Evolutionary conservation across 2,888 invertebrate species (phyloP).

Genomic region (Scaptomyza reducta): DNA sequence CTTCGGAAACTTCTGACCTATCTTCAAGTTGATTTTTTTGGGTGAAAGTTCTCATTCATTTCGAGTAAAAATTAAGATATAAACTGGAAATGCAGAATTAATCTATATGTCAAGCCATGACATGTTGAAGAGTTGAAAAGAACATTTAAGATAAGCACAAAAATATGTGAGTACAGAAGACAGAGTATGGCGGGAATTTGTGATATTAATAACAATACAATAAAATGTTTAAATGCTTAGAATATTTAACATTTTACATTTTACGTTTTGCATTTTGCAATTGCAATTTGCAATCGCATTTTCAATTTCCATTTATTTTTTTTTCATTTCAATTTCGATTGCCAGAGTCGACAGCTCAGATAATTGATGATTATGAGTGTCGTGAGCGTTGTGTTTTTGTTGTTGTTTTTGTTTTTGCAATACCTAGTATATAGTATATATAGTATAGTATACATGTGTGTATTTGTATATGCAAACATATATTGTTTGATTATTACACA

Average conservation of each 20-base stretch:
- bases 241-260: constrained; percentile 16
- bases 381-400: constrained; percentile 54
- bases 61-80: too few species aligned
- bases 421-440: constrained; percentile 19
- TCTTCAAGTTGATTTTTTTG: too few species aligned
- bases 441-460: not conserved
- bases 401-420: not conserved
- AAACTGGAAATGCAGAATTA: too few species aligned
- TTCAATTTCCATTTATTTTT: constrained; percentile 24
- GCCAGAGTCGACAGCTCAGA: constrained; percentile 59
- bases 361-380: constrained; percentile 77
- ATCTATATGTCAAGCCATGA: too few species aligned
- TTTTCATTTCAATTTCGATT: constrained; percentile 49
- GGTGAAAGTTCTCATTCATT: too few species aligned
- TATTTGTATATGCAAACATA: not conserved
- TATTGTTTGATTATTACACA: constrained; percentile 1
- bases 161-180: not conserved
- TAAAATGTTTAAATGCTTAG: constrained; percentile 20
- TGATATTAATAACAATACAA: constrained; percentile 16
- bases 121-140: constrained; percentile 12
- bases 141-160: constrained; percentile 27
- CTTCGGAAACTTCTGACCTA: too few species aligned
- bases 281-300: constrained; percentile 20
- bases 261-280: constrained; percentile 38
- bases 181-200: not conserved